phyloP scores from a whole-genome alignment of 2,797 vertebrate genomes.

The Lerista edwardsae region DNA sequence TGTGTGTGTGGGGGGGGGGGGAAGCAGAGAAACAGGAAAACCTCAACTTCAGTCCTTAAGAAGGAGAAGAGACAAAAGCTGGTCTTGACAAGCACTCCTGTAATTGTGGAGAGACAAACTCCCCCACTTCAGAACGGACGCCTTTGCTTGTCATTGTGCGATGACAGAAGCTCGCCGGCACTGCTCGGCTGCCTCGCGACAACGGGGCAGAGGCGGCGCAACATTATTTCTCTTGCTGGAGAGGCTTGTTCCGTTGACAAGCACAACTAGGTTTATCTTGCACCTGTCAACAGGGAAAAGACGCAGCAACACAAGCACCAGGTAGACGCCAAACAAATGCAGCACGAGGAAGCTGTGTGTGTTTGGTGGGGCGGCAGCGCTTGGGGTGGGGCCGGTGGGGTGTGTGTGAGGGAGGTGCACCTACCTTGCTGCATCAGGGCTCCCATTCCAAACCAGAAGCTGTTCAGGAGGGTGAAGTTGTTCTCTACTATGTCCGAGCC shows the following conservation, averaged over 20 bases:
- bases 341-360: constrained; percentile 47
- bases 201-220: not conserved
- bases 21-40: not conserved
- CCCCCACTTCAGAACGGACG: constrained; percentile 68
- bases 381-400: not conserved
- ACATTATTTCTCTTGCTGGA: not conserved
- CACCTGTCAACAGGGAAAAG: constrained; percentile 41
- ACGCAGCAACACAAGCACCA: not conserved
- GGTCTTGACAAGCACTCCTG: constrained; percentile 34
- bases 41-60: not conserved
- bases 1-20: not conserved
- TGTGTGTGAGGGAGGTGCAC: not conserved
- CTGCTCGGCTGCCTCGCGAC: constrained; percentile 48
- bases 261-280: constrained; percentile 64
- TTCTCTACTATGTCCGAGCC: constrained; percentile 97
- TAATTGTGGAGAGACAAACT: constrained; percentile 73
- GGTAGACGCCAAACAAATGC: constrained; percentile 14
- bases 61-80: not conserved
- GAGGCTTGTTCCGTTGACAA: constrained; percentile 71
- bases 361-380: not conserved
- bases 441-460: constrained; percentile 99
- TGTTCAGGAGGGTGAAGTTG: constrained; percentile 98
- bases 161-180: constrained; percentile 73
- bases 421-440: constrained; percentile 97
- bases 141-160: constrained; percentile 77